phyloP scores from a whole-genome alignment of 2,888 invertebrate genomes.

The Petrolisthes manimaculis region DNA sequence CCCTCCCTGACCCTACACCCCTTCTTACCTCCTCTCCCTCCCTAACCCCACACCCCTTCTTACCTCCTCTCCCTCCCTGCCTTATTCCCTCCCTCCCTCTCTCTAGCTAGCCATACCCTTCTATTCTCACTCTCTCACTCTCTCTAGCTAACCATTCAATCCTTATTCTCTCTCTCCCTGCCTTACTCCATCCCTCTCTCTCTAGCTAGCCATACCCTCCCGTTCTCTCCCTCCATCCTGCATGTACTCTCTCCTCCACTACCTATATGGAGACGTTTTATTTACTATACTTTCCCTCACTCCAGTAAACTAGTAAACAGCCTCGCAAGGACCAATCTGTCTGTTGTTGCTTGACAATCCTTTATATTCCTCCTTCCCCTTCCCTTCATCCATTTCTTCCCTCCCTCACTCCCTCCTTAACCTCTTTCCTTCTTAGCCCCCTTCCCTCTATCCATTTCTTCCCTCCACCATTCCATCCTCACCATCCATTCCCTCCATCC shows the following conservation, averaged over 20 bases:
- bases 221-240: not conserved
- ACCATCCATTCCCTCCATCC: not conserved
- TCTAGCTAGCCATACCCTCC: not conserved
- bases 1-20: not conserved
- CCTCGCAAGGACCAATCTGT: too few species aligned
- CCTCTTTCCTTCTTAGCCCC: conserved; percentile 5
- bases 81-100: not conserved
- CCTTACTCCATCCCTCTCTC: not conserved
- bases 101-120: too few species aligned
- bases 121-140: not conserved
- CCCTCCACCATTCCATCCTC: not conserved
- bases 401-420: not conserved
- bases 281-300: too few species aligned
- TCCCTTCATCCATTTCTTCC: not conserved
- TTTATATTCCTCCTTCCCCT: not conserved
- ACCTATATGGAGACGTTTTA: too few species aligned
- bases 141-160: too few species aligned
- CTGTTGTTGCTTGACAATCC: not conserved
- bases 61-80: not conserved
- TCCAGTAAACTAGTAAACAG: too few species aligned
- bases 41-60: not conserved
- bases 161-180: not conserved
- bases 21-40: not conserved
- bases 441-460: not conserved
- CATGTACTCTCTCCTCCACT: too few species aligned